phyloP scores from a whole-genome alignment of 2,113 vertebrate species.

The Dasyprocta punctata region DNA sequence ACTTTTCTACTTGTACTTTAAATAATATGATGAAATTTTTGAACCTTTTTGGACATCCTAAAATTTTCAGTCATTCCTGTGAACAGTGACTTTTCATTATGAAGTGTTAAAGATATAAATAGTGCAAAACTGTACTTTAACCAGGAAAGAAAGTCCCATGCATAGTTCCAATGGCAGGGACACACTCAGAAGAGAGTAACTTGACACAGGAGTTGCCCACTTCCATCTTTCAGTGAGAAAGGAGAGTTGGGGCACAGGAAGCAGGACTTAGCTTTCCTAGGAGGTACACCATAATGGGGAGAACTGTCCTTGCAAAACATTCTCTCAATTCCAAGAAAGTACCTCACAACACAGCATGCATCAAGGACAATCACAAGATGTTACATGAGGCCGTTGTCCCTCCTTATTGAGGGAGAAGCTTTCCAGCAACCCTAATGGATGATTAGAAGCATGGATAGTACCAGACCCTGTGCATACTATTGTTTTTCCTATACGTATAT shows the following conservation, averaged over 20 bases:
- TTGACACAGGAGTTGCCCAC: too few species aligned
- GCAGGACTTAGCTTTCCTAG: too few species aligned
- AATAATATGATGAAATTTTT: not conserved
- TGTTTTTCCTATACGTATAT: not conserved
- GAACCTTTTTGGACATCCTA: not conserved
- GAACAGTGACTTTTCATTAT: not conserved
- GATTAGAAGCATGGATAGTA: not conserved
- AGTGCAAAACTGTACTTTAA: not conserved
- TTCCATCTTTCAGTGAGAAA: not conserved
- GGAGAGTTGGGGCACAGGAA: not conserved
- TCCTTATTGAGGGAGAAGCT: not conserved
- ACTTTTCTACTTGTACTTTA: not conserved
- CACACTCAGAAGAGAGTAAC: not conserved
- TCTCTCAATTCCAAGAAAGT: not conserved
- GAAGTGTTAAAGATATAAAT: not conserved
- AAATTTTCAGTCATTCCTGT: not conserved
- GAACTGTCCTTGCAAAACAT: not conserved
- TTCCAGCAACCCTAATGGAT: not conserved
- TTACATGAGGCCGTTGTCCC: not conserved
- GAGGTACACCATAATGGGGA: not conserved
- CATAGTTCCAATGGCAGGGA: not conserved
- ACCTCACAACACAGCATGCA: not conserved
- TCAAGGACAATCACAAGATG: not conserved
- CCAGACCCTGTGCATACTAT: too few species aligned
- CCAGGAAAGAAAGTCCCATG: accelerated